Percentiles rank a stretch among this genome's conserved stretches.
These are phyloP conservation scores for Macrotrachela quadricornifera DNA, from an alignment of 1,140 invertebrate species.

Conservation along the genomic window DNA sequence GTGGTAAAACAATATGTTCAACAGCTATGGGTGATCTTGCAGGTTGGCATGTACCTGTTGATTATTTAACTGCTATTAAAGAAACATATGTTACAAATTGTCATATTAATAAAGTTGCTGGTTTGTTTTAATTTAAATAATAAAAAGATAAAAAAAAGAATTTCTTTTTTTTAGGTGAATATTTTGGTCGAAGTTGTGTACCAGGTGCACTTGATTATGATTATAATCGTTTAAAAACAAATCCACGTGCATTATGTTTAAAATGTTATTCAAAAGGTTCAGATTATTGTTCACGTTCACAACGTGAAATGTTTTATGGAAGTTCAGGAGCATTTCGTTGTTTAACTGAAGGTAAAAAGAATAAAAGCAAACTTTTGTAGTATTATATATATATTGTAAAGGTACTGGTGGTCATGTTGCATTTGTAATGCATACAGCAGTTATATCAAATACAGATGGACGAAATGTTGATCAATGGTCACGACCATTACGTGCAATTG, in stretches of 20 bases:
- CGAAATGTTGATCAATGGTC: conserved; percentile 71
- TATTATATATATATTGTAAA: too few species aligned
- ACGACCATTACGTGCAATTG: conserved; percentile 62
- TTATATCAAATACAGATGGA: conserved; percentile 68
- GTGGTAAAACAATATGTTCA: conserved; percentile 49
- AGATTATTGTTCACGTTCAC: conserved; percentile 55
- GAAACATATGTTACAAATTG: conserved; percentile 78
- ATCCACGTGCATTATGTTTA: conserved; percentile 63
- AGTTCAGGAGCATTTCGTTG: conserved; percentile 71
- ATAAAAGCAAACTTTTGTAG: too few species aligned
- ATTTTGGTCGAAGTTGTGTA: conserved; percentile 71
- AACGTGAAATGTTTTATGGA: conserved; percentile 66
- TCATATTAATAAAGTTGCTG: conserved; percentile 60
- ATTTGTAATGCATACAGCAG: conserved; percentile 76
- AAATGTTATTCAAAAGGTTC: conserved; percentile 66
- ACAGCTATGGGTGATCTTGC: conserved; percentile 70
- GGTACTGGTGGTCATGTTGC: conserved; percentile 67
- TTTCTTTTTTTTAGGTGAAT: conserved; percentile 34
- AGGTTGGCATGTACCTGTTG: conserved; percentile 81
- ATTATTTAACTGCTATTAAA: conserved; percentile 70
- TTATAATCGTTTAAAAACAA: conserved; percentile 52
- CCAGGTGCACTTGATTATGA: conserved; percentile 65
- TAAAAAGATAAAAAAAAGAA: neutral
- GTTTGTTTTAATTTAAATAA: neutral
- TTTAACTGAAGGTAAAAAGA: conserved; percentile 76